These are phyloP conservation scores for Aplochiton taeniatus DNA, from an alignment of 2,797 vertebrate species.

Conservation along the genomic window DNA sequence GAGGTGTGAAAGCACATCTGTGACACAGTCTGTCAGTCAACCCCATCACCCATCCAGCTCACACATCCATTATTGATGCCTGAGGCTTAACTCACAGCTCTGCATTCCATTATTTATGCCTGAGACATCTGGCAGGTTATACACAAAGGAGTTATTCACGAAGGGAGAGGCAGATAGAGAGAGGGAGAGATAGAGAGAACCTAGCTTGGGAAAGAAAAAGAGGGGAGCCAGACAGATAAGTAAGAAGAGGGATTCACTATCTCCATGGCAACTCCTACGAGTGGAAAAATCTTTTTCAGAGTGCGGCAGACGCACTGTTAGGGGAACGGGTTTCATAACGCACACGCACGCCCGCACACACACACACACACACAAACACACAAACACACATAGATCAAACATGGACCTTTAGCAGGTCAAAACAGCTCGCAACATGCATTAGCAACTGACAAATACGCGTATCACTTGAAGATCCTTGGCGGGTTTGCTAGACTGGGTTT, in stretches of 20 bases:
- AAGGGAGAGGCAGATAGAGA: constrained; percentile 39
- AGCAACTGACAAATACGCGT: no score
- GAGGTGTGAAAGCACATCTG: constrained; percentile 48
- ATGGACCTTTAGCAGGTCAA: no score
- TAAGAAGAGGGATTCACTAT: constrained; percentile 58
- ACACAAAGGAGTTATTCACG: constrained; percentile 69
- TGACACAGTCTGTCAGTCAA: constrained; percentile 56
- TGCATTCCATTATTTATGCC: constrained; percentile 75
- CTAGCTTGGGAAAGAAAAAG: no score
- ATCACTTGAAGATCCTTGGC: no score
- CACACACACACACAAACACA: constrained; percentile 53
- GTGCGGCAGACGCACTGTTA: constrained; percentile 52
- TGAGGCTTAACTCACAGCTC: constrained; percentile 70
- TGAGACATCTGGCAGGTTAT: constrained; percentile 72
- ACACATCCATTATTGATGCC: constrained; percentile 75
- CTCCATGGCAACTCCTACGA: constrained; percentile 74
- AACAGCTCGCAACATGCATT: no score
- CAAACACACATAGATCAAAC: no score
- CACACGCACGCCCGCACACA: constrained; percentile 48
- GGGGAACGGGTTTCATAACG: constrained; percentile 61
- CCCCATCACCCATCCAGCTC: constrained; percentile 54
- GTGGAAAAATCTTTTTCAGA: constrained; percentile 38
- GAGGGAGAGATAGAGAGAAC: constrained; percentile 11
- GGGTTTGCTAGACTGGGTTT: no score
- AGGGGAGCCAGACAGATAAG: no score